phyloP scores from a whole-genome alignment of 2,888 invertebrate species.

The Phaedon cochleariae region DNA sequence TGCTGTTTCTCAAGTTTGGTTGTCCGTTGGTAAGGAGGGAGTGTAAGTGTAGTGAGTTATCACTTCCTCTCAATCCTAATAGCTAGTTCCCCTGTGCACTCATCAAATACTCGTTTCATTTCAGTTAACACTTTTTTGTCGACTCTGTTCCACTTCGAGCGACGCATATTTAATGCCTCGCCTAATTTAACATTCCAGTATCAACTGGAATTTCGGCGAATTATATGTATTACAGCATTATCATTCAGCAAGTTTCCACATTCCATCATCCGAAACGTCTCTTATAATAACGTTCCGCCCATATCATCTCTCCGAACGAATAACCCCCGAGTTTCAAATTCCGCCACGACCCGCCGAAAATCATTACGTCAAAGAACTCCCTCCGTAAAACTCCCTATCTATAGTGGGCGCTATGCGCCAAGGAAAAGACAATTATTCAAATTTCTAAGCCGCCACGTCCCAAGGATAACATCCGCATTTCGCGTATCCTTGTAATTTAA shows the following conservation, averaged over 20 bases:
- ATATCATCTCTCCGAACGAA: neutral
- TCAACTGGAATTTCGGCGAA: neutral
- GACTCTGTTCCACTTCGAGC: neutral
- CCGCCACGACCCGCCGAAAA: neutral
- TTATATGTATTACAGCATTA: neutral
- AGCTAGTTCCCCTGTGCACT: too few relatives aligned
- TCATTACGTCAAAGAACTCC: neutral
- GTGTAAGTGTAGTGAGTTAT: too few relatives aligned
- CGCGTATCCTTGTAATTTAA: conserved; percentile 35
- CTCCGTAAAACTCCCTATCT: conserved; percentile 3
- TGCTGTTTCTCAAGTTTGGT: too few relatives aligned
- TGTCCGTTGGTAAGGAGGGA: too few relatives aligned
- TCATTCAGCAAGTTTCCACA: neutral
- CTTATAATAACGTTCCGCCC: conserved; percentile 8
- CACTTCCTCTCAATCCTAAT: too few relatives aligned
- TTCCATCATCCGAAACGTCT: neutral
- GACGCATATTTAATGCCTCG: neutral
- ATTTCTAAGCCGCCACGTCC: conserved; percentile 23
- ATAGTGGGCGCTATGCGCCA: neutral
- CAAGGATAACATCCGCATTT: conserved; percentile 26
- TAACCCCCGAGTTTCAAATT: neutral
- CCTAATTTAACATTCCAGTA: neutral
- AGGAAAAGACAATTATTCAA: conserved; percentile 29
- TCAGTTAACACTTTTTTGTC: neutral
- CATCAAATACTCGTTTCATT: too few relatives aligned